Conservation (phyloP, 1,140 invertebrate species). For the Chionoecetes opilio region DNA sequence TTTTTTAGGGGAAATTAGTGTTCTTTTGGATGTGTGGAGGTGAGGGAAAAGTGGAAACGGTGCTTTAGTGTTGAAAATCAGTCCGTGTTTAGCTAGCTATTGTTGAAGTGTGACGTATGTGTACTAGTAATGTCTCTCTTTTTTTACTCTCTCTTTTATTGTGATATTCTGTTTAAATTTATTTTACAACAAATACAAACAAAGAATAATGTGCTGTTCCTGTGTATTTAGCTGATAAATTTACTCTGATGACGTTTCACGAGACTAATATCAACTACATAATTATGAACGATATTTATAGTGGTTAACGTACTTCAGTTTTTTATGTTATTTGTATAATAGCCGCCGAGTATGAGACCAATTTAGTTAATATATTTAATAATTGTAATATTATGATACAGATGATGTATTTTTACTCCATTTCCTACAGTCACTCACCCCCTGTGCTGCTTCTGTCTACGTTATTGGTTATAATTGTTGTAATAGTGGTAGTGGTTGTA, state of each 20-base stretch:
- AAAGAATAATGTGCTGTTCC: too few relatives aligned
- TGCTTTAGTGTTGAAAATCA: background rate
- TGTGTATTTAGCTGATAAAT: too few relatives aligned
- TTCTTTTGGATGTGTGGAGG: background rate
- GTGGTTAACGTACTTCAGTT: background rate
- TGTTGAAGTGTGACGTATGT: slow-evolving; percentile 31
- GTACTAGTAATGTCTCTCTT: too few relatives aligned
- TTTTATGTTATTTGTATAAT: too few relatives aligned
- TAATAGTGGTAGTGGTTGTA: too few relatives aligned
- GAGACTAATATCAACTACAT: background rate
- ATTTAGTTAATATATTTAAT: background rate
- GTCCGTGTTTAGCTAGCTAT: background rate
- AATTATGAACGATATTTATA: background rate
- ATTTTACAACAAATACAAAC: too few relatives aligned
- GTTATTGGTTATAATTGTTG: background rate
- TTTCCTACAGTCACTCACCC: too few relatives aligned
- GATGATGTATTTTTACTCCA: background rate
- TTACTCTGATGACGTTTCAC: background rate
- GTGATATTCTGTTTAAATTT: too few relatives aligned
- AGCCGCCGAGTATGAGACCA: too few relatives aligned
- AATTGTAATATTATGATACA: background rate
- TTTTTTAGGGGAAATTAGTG: too few relatives aligned
- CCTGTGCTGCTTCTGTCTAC: background rate
- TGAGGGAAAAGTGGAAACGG: too few relatives aligned
- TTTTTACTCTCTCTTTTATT: too few relatives aligned